phyloP scores from a whole-genome alignment of 2,113 vertebrate genomes.

The Pedionomus torquatus region DNA sequence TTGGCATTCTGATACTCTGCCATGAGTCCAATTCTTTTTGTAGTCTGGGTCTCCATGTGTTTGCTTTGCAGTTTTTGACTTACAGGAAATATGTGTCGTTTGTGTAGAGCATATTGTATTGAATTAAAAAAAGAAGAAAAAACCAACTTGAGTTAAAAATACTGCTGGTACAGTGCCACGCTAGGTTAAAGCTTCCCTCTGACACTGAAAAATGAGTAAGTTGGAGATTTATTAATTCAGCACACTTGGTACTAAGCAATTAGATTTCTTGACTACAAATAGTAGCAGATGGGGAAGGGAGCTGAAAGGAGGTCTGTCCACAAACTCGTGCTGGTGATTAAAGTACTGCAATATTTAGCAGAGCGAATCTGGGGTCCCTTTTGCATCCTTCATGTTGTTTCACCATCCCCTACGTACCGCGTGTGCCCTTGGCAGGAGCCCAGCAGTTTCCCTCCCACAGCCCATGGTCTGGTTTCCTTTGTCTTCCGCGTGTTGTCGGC shows the following conservation, averaged over 20 bases:
- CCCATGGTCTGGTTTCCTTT: not conserved
- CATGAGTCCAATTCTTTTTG: not conserved
- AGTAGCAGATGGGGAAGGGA: slow-evolving; percentile 15
- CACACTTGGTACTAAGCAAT: slow-evolving; percentile 18
- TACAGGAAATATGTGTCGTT: not conserved
- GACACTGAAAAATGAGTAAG: not conserved
- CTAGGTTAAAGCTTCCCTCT: slow-evolving; percentile 23
- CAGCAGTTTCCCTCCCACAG: not conserved
- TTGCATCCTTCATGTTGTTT: not conserved
- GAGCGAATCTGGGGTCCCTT: not conserved
- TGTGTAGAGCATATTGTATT: not conserved
- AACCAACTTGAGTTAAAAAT: not conserved
- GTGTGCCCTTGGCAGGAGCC: not conserved
- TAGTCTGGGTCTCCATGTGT: slow-evolving; percentile 9
- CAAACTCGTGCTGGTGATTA: not conserved
- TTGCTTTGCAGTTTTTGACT: slow-evolving; percentile 5
- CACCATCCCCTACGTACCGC: not conserved
- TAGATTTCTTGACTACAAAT: slow-evolving; percentile 1
- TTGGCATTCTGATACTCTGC: not conserved
- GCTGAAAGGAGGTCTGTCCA: not conserved
- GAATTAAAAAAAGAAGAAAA: not conserved
- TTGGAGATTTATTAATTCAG: not conserved
- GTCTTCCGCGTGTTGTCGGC: not conserved
- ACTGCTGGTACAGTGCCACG: not conserved
- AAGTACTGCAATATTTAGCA: not conserved